phyloP scores from a whole-genome alignment of 2,113 vertebrate genomes.

The Actinemys pallida region DNA sequence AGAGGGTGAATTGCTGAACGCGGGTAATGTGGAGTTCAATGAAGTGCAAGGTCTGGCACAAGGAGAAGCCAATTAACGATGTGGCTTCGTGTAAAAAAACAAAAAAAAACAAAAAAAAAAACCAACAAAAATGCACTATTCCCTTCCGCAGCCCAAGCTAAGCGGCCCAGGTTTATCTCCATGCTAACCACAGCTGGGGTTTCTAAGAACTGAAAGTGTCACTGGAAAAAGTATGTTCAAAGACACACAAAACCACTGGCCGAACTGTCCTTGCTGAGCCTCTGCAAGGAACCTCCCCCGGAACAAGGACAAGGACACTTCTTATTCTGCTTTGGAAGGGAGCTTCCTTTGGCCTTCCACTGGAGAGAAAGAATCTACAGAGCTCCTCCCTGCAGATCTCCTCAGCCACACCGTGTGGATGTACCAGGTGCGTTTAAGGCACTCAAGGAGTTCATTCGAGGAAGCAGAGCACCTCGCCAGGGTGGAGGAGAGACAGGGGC shows the following conservation, averaged over 20 bases:
- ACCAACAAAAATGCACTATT: fast-evolving
- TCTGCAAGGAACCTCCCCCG: not conserved
- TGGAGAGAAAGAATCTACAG: not conserved
- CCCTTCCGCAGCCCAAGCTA: not conserved
- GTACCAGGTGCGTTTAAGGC: slow-evolving; percentile 21
- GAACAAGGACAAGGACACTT: not conserved
- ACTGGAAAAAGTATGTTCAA: fast-evolving
- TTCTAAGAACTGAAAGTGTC: not conserved
- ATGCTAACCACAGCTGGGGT: not conserved
- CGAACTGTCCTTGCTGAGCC: not conserved
- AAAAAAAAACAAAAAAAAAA: too few relatives aligned
- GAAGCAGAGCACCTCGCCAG: not conserved
- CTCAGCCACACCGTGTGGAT: not conserved
- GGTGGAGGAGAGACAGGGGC: not conserved
- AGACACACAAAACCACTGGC: fast-evolving
- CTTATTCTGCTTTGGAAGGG: not conserved
- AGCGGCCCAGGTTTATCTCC: not conserved
- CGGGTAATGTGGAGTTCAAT: not conserved
- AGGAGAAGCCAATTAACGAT: not conserved
- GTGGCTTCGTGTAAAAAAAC: not conserved
- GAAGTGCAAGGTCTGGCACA: not conserved
- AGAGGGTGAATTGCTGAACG: too few relatives aligned
- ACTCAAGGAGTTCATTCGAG: not conserved
- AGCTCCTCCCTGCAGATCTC: not conserved
- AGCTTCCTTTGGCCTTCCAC: not conserved